Percentiles rank a stretch among this genome's conserved stretches.
These are phyloP conservation scores for Myocastor coypus DNA, from an alignment of 2,113 vertebrate genomes.

Conservation along the genomic window DNA sequence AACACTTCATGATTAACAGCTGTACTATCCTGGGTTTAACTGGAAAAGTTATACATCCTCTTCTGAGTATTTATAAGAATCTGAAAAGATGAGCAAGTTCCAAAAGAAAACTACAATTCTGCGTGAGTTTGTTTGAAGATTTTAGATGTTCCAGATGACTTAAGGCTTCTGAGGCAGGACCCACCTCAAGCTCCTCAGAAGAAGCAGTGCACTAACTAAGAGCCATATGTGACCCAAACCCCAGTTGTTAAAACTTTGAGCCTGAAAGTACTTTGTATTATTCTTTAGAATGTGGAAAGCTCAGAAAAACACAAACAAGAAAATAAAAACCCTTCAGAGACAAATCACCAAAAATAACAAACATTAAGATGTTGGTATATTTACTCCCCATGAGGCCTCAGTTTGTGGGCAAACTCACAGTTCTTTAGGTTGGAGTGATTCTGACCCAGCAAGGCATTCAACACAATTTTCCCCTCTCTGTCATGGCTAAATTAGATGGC, in stretches of 20 bases:
- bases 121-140: not conserved
- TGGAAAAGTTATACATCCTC: slow-evolving; percentile 10
- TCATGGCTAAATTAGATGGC: slow-evolving; percentile 57
- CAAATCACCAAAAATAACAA: not conserved
- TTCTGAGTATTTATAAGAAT: slow-evolving; percentile 32
- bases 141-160: not conserved
- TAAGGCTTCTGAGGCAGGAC: not conserved
- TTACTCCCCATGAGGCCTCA: not conserved
- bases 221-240: not conserved
- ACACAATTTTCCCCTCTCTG: not conserved
- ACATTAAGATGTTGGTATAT: not conserved
- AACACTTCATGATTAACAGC: not conserved
- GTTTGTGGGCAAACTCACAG: not conserved
- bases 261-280: slow-evolving; percentile 6
- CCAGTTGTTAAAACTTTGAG: not conserved
- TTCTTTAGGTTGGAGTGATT: slow-evolving; percentile 11
- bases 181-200: not conserved
- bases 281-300: slow-evolving; percentile 26
- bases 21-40: not conserved
- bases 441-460: not conserved
- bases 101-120: not conserved
- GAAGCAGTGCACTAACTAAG: not conserved
- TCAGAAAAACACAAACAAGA: slow-evolving; percentile 32
- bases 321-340: not conserved
- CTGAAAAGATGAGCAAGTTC: not conserved